phyloP scores from a whole-genome alignment of 1,140 invertebrate species.

The Oryctes rhinoceros region DNA sequence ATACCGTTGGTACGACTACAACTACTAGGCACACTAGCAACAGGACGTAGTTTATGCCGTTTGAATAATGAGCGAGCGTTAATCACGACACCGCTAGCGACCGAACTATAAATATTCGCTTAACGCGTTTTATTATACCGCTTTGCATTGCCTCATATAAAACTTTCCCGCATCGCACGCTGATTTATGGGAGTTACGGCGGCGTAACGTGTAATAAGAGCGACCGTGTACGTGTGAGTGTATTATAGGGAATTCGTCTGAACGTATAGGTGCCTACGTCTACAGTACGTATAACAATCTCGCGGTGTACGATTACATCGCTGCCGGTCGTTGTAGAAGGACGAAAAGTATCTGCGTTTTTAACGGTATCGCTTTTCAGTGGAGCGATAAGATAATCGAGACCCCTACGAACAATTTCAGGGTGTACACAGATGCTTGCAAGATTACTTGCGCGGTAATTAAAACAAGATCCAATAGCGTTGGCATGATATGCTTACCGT shows the following conservation, averaged over 20 bases:
- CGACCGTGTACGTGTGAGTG: constrained; percentile 9
- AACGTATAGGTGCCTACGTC: background rate
- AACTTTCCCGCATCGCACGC: constrained; percentile 27
- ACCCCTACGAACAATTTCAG: no score
- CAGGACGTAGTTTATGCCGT: constrained; percentile 49
- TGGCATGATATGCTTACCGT: no score
- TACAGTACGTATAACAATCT: background rate
- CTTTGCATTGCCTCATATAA: constrained; percentile 56
- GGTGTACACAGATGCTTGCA: no score
- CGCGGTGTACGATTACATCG: constrained; percentile 13
- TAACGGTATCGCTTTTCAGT: constrained; percentile 7
- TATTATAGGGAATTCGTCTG: constrained; percentile 5
- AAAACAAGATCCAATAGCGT: no score
- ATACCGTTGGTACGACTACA: constrained; percentile 14
- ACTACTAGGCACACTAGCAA: constrained; percentile 30
- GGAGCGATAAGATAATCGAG: background rate
- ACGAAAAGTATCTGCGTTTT: background rate
- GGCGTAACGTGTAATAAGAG: constrained; percentile 34
- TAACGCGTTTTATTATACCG: constrained; percentile 58
- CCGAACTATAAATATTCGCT: constrained; percentile 57
- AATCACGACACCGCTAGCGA: constrained; percentile 55
- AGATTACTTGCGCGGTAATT: no score
- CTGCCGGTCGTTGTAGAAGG: background rate
- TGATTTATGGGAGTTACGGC: background rate
- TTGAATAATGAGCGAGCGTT: constrained; percentile 57